These are phyloP conservation scores for rat (Rattus norvegicus) DNA, from an alignment of 2,113 vertebrate genomes.

Conservation along the genomic window GRCr8 NC_086019.1:109086501-109087000, in stretches of 20 bases:
- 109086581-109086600: not conserved
- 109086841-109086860: constrained; percentile 39
- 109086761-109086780: not conserved
- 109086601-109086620: not conserved
- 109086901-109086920: constrained; percentile 20
- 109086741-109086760: not conserved
- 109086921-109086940: constrained; percentile 64
- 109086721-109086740: not conserved
- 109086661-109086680: not conserved
- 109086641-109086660: not conserved
- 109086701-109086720: not conserved
- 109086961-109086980: constrained; percentile 42
- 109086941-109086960: constrained; percentile 70
- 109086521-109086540: not conserved
- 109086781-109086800: not conserved
- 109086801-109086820: constrained; percentile 48
- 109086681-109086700: not conserved
- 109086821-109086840: constrained; percentile 50
- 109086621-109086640: not conserved
- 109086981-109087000: constrained; percentile 56
- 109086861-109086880: constrained; percentile 37
- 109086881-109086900: constrained; percentile 15
- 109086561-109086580: not conserved
- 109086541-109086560: not conserved
- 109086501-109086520: not conserved